phyloP scores from a whole-genome alignment of 2,888 invertebrate species.

The Calameuta pallipes region DNA sequence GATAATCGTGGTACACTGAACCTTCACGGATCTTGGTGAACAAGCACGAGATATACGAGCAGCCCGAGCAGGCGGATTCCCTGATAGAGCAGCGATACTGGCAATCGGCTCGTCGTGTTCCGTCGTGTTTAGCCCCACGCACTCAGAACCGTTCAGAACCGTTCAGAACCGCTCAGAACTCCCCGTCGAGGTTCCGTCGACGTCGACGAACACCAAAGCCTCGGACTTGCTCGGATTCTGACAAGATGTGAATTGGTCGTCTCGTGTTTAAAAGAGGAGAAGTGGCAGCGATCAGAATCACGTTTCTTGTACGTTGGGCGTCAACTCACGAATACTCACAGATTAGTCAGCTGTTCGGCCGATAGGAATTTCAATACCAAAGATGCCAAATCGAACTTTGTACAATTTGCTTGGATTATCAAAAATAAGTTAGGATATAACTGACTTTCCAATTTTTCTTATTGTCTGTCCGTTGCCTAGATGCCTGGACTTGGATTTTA shows the following conservation, averaged over 20 bases:
- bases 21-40: conserved; percentile 31
- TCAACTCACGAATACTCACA: neutral
- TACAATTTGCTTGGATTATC: neutral
- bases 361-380: neutral
- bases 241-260: conserved; percentile 4
- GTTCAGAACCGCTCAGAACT: neutral
- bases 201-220: neutral
- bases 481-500: neutral
- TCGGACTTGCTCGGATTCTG: neutral
- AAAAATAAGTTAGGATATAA: neutral
- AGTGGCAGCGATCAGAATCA: neutral
- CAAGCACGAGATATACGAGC: conserved; percentile 16
- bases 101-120: neutral
- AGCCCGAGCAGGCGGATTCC: conserved; percentile 38
- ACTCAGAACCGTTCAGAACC: neutral
- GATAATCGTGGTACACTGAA: conserved; percentile 22
- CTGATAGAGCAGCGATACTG: conserved; percentile 27
- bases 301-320: neutral
- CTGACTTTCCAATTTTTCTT: neutral
- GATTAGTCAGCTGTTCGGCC: neutral
- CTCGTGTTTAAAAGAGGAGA: neutral
- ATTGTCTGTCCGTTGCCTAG: neutral
- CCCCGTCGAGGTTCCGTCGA: neutral
- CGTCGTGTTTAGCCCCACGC: neutral
- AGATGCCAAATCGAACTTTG: neutral